Percentiles rank a stretch among this genome's conserved stretches.
Evolutionary conservation across 1,140 invertebrate species (phyloP).

Genomic region (Cydia strobilella): DNA sequence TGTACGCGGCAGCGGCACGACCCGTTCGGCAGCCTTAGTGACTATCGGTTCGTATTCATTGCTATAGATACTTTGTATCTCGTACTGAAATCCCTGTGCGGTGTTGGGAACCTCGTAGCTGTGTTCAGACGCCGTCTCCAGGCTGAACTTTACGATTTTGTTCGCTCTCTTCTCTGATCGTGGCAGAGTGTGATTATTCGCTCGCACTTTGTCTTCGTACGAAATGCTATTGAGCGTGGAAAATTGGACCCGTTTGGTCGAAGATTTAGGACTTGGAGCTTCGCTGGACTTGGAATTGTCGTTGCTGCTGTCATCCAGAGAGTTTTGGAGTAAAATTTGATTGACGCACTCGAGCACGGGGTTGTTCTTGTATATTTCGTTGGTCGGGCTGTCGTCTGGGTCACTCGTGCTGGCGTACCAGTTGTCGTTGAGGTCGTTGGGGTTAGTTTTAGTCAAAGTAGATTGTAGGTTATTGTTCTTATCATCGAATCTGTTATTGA

Average conservation of each 20-base stretch:
- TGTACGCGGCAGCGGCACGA: conserved; percentile 58
- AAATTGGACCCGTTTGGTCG: conserved; percentile 78
- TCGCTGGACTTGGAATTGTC: conserved; percentile 76
- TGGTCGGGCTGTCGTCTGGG: conserved; percentile 84
- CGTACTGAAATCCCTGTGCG: conserved; percentile 79
- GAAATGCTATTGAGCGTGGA: conserved; percentile 79
- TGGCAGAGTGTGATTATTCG: conserved; percentile 65
- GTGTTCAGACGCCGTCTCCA: conserved; percentile 78
- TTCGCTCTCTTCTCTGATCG: conserved; percentile 70
- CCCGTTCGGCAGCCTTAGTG: conserved; percentile 76
- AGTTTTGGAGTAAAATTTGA: conserved; percentile 85
- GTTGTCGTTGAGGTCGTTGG: conserved; percentile 82
- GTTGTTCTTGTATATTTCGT: conserved; percentile 85
- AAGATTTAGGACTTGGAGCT: conserved; percentile 73
- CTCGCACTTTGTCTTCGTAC: conserved; percentile 75
- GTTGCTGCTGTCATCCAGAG: conserved; percentile 77
- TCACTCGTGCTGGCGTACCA: conserved; percentile 86
- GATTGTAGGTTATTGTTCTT: conserved; percentile 67
- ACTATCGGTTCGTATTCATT: conserved; percentile 83
- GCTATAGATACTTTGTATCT: conserved; percentile 83
- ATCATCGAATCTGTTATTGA: conserved; percentile 54
- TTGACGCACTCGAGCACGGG: conserved; percentile 89
- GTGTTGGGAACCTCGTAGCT: conserved; percentile 79
- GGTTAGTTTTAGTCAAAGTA: conserved; percentile 57
- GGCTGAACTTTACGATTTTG: conserved; percentile 79